Conservation (phyloP, 2,797 vertebrate genomes). For the Sebastes oblongus region DNA sequence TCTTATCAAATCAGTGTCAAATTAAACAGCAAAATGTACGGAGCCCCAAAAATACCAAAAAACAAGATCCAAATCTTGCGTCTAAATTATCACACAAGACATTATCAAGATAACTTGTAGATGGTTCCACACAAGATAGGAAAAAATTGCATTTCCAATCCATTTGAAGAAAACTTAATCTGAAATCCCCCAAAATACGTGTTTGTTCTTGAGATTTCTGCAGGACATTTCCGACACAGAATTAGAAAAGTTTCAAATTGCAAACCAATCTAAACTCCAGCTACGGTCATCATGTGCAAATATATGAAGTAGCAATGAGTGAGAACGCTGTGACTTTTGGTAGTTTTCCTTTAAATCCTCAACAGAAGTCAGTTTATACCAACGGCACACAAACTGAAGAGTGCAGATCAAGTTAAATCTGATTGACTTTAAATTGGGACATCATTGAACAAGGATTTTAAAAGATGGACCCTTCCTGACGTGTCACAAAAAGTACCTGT, state of each 20-base stretch:
- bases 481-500: constrained; percentile 7
- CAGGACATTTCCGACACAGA: constrained; percentile 15
- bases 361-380: constrained; percentile 8
- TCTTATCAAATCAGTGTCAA: not conserved
- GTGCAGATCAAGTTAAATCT: constrained; percentile 2
- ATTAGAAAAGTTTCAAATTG: not conserved
- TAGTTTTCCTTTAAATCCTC: constrained; percentile 1
- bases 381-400: constrained; percentile 25
- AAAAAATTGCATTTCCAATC: not conserved
- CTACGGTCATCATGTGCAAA: constrained; percentile 50
- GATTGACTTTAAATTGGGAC: constrained; percentile 11
- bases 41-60: not conserved
- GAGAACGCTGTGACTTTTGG: constrained; percentile 31
- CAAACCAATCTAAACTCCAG: constrained; percentile 19
- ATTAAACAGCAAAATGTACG: not conserved
- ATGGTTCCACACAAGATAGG: not conserved
- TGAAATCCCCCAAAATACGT: not conserved
- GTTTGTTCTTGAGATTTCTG: constrained; percentile 22
- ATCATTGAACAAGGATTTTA: constrained; percentile 23
- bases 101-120: not conserved
- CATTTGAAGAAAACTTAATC: not conserved
- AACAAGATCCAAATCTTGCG: not conserved
- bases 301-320: constrained; percentile 14
- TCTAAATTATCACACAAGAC: not conserved
- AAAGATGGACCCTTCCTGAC: constrained; percentile 5